phyloP scores from a whole-genome alignment of 2,797 vertebrate species.

The Perodicticus potto region DNA sequence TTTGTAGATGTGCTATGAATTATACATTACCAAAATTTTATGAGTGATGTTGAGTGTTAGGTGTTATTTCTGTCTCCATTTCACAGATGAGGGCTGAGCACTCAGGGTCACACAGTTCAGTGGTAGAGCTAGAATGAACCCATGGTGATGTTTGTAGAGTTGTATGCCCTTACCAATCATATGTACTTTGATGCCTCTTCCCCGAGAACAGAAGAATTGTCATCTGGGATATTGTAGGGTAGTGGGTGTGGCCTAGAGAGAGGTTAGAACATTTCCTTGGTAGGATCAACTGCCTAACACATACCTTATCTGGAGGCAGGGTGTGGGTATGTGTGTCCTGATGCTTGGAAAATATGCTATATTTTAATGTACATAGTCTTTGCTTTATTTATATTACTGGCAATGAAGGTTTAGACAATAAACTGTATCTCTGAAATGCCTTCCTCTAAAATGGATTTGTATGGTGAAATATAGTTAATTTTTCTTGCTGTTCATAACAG shows the following conservation, averaged over 20 bases:
- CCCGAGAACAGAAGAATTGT: neutral
- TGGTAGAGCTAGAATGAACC: neutral
- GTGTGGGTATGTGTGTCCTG: neutral
- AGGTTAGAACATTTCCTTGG: neutral
- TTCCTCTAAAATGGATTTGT: slow-evolving; percentile 22
- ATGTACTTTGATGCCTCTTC: neutral
- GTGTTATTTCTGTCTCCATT: neutral
- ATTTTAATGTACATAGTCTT: neutral
- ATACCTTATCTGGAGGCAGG: neutral
- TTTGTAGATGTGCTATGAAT: slow-evolving; percentile 10
- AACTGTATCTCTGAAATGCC: neutral
- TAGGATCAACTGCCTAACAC: neutral
- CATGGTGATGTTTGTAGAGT: neutral
- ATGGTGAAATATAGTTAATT: neutral
- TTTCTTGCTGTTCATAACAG: neutral
- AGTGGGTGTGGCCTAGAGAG: neutral
- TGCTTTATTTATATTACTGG: neutral
- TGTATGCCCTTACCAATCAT: neutral
- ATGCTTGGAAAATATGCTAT: neutral
- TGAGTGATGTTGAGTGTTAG: neutral
- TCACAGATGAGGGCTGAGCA: neutral
- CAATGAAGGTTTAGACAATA: slow-evolving; percentile 1
- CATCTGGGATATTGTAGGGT: neutral
- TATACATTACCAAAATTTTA: neutral
- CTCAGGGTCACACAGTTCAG: neutral